These are phyloP conservation scores for Tachina fera DNA, from an alignment of 2,888 invertebrate species.

Conservation along the genomic window DNA sequence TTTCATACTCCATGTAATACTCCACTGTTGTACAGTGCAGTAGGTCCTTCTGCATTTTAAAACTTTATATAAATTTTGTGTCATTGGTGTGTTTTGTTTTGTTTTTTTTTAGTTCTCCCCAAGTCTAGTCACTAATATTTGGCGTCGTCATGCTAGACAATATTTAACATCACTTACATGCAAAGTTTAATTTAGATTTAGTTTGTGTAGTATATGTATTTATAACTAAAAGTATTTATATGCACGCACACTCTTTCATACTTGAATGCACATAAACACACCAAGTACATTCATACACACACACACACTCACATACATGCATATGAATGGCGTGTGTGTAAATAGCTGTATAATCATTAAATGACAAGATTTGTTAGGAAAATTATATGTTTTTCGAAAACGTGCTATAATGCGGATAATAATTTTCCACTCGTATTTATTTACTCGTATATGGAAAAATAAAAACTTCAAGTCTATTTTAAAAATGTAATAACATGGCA, in stretches of 20 bases:
- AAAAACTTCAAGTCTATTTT: constrained; percentile 10
- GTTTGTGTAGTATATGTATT: constrained; percentile 2
- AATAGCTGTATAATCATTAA: constrained; percentile 43
- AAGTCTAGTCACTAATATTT: constrained; percentile 68
- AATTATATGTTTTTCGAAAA: constrained; percentile 29
- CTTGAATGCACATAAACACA: background rate
- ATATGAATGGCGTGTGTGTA: background rate
- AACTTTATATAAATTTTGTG: constrained; percentile 60
- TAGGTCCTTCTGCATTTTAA: constrained; percentile 37
- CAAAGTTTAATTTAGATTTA: constrained; percentile 65
- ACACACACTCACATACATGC: background rate
- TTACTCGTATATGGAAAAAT: constrained; percentile 23
- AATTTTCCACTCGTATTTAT: constrained; percentile 43
- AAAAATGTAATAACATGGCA: constrained; percentile 53
- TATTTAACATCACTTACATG: constrained; percentile 70
- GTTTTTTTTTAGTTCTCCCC: background rate
- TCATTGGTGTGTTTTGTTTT: constrained; percentile 40
- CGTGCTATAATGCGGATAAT: constrained; percentile 59
- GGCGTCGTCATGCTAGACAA: constrained; percentile 70
- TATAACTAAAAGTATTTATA: constrained; percentile 4
- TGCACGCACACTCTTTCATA: background rate
- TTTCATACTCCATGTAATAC: background rate
- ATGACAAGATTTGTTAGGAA: constrained; percentile 33
- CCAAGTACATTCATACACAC: no score
- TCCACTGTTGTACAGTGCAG: constrained; percentile 27